phyloP scores from a whole-genome alignment of 2,113 vertebrate species.

The Vireo altiloquus region DNA sequence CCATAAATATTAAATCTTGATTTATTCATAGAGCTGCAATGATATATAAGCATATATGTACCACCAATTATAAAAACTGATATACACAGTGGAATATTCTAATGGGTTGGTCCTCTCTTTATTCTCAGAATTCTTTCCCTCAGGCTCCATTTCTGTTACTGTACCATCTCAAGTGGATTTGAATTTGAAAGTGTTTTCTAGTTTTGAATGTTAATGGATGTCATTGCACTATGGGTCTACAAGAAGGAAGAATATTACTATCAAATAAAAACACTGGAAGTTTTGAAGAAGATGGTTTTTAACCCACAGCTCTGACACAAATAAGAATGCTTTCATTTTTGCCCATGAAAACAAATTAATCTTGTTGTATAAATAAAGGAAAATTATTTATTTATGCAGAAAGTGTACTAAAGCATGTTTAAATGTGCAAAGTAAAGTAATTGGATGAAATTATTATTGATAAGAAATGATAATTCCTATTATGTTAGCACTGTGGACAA shows the following conservation, averaged over 20 bases:
- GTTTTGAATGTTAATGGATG: slow-evolving; percentile 61
- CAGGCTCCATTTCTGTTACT: slow-evolving; percentile 9
- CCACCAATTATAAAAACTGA: slow-evolving; percentile 9
- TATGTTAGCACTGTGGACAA: neutral
- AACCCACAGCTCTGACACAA: slow-evolving; percentile 42
- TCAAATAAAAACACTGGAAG: slow-evolving; percentile 31
- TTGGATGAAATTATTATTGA: slow-evolving; percentile 18
- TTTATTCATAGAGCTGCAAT: neutral
- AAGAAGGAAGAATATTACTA: slow-evolving; percentile 12
- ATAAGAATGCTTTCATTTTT: slow-evolving; percentile 14
- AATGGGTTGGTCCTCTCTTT: slow-evolving; percentile 30
- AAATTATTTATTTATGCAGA: slow-evolving; percentile 22
- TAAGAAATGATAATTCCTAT: slow-evolving; percentile 16
- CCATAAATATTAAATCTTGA: neutral
- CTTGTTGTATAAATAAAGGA: slow-evolving; percentile 6
- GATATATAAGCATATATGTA: neutral
- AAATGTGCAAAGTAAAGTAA: slow-evolving; percentile 1
- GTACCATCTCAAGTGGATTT: slow-evolving; percentile 49
- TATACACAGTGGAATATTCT: slow-evolving; percentile 4
- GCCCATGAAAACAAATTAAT: slow-evolving; percentile 23
- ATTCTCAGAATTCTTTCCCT: slow-evolving; percentile 31
- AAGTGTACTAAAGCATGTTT: neutral
- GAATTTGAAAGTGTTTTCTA: slow-evolving; percentile 54
- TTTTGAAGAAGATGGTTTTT: slow-evolving; percentile 25
- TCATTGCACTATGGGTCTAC: slow-evolving; percentile 41